Evolutionary conservation across 2,113 vertebrate genomes (phyloP).

Genomic region (Corythoichthys haematopterus): DNA sequence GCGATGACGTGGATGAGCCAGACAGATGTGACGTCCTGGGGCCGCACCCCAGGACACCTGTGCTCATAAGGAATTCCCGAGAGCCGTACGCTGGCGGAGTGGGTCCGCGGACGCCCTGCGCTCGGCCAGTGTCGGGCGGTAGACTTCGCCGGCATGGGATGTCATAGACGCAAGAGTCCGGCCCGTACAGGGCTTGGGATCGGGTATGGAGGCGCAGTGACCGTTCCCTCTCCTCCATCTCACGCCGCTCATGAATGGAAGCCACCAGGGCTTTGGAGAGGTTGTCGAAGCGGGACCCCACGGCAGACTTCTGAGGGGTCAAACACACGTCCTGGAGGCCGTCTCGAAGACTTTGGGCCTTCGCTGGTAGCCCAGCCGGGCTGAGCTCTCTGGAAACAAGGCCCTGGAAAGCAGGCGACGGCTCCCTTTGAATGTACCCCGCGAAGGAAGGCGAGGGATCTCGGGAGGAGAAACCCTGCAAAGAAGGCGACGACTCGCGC

Average conservation of each 20-base stretch:
- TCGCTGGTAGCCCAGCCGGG: slow-evolving; percentile 23
- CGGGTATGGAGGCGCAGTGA: slow-evolving; percentile 78
- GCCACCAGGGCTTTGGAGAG: slow-evolving; percentile 91
- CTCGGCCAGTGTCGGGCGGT: slow-evolving; percentile 72
- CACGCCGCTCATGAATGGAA: slow-evolving; percentile 87
- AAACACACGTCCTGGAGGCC: slow-evolving; percentile 39
- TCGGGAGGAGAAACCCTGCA: slow-evolving; percentile 48
- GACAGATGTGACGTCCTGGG: slow-evolving; percentile 79
- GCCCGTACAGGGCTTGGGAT: slow-evolving; percentile 76
- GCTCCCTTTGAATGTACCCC: slow-evolving; percentile 56
- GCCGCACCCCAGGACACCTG: slow-evolving; percentile 74
- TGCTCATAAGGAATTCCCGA: slow-evolving; percentile 86
- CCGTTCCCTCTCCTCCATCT: slow-evolving; percentile 85
- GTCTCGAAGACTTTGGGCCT: slow-evolving; percentile 41
- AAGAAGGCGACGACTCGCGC: slow-evolving; percentile 56
- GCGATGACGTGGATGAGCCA: slow-evolving; percentile 77
- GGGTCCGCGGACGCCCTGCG: slow-evolving; percentile 56
- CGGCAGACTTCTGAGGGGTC: slow-evolving; percentile 73
- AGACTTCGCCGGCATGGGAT: slow-evolving; percentile 84
- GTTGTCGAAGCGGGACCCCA: slow-evolving; percentile 77
- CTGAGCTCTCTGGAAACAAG: slow-evolving; percentile 44
- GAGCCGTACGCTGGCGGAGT: slow-evolving; percentile 81
- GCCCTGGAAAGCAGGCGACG: slow-evolving; percentile 30
- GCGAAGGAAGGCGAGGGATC: slow-evolving; percentile 54
- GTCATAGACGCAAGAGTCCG: slow-evolving; percentile 84